Conservation (phyloP, 2,113 vertebrate species). For the Mastomys coucha region DNA sequence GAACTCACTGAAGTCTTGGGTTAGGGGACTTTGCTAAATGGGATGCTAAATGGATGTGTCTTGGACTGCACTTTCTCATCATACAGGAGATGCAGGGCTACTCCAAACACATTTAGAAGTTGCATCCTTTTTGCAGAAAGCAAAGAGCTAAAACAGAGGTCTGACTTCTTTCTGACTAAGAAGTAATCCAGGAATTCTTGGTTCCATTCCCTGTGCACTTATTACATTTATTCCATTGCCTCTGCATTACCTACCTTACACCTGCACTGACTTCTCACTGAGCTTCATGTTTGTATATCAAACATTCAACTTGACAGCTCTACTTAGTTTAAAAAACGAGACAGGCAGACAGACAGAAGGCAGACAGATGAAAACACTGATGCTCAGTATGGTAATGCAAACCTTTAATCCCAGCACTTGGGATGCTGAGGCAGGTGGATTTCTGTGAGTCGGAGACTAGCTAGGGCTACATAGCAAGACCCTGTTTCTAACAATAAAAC, state of each 20-base stretch:
- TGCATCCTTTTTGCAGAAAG: neutral
- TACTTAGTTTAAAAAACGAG: neutral
- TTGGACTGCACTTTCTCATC: conserved; percentile 73
- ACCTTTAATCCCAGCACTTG: neutral
- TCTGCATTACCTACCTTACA: neutral
- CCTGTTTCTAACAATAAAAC: neutral
- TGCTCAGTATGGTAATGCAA: neutral
- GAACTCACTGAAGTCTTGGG: conserved; percentile 89
- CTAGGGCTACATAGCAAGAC: neutral
- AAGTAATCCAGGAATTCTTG: conserved; percentile 59
- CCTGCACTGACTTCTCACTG: neutral
- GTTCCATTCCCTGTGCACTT: neutral
- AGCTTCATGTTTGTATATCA: neutral
- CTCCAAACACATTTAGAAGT: neutral
- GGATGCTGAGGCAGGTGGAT: neutral
- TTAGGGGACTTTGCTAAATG: conserved; percentile 82
- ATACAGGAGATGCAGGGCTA: conserved; percentile 36
- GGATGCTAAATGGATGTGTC: conserved; percentile 62
- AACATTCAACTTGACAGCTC: neutral
- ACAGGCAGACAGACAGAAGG: neutral
- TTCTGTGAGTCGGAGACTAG: neutral
- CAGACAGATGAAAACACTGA: neutral
- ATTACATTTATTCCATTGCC: neutral
- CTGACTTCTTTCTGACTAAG: conserved; percentile 37
- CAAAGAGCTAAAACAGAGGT: conserved; percentile 19